Evolutionary conservation across 35 echinoderm and acorn worm genomes (phyloP), one percentile per base, ranked within the genome.

Genomic region (Apostichopus parvimensis): DNA sequence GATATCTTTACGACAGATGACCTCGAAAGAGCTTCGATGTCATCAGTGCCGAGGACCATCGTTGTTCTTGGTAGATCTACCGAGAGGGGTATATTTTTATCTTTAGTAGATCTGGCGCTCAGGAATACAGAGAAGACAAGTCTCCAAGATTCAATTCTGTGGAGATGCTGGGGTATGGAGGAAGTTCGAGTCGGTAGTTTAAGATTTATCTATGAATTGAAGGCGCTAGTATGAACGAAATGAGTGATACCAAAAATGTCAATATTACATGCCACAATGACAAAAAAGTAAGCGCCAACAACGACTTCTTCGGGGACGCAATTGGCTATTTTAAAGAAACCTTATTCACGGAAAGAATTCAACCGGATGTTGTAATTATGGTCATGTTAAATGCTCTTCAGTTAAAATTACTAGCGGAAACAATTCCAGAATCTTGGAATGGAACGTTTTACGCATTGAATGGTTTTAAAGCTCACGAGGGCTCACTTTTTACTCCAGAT

Each of bases 181-280:
- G 24, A 25, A 25, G 24, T 25, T 25, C 24, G 24, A 25, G 24
- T 25, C 24, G 24, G 24, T 25, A 25, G 24, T 25, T 25, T 25
- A 25, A 25, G 24, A 25, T 25, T 25, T 25, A 25, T 25, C 24
- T 25, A 25, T 25, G 85, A 5, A 28, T 68, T 10, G 58, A 87
- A 45, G 10, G 11, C 1, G 85, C 65, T 10, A 87, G 59, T 60
- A 87, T 25, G 20, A 53, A 57, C 5, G 26, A 21, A 9, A 26
- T 87, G 18, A 57, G 26, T 6, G 85, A 87, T 23, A 60, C 12
- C 4, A 68, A 87, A 23, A 5, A 57, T 17, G 59, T 87, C 4
- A 87, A 65, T 15, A 65, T 87, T 68, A 87, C 85, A 1, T 87
- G 85, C 59, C 85, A 87, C 60, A 87, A 87, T 59, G 85, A 87